These are phyloP conservation scores for Trachurus trachurus DNA, from an alignment of 2,797 vertebrate genomes.

Conservation along the genomic window DNA sequence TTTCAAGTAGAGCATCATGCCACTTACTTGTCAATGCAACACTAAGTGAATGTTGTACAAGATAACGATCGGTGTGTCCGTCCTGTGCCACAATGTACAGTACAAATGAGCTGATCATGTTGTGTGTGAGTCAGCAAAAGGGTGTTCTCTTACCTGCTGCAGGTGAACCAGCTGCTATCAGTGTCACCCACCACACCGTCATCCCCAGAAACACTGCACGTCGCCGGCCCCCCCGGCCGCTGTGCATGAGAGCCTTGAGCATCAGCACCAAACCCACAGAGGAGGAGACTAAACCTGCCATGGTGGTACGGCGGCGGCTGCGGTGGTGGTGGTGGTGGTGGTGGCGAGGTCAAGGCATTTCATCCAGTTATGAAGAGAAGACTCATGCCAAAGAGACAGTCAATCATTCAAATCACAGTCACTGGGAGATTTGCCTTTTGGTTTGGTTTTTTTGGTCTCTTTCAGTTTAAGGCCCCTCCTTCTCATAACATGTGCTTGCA, in stretches of 20 bases:
- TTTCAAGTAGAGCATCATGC: background rate
- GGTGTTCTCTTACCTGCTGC: conserved; percentile 83
- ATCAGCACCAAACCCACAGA: conserved; percentile 65
- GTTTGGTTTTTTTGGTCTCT: conserved; percentile 32
- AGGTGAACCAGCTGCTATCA: conserved; percentile 78
- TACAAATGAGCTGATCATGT: conserved; percentile 27
- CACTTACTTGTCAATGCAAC: background rate
- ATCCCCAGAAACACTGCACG: conserved; percentile 72
- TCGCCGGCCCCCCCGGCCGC: conserved; percentile 22
- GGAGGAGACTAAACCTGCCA: conserved; percentile 77
- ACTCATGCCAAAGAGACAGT: conserved; percentile 39
- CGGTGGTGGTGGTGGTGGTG: too few relatives aligned
- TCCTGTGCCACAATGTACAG: conserved; percentile 44
- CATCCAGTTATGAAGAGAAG: conserved; percentile 59
- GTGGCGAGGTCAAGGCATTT: conserved; percentile 79
- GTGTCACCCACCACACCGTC: conserved; percentile 76
- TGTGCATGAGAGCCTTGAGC: conserved; percentile 54
- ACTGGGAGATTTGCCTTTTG: background rate
- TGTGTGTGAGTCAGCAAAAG: conserved; percentile 38
- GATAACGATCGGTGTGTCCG: conserved; percentile 10
- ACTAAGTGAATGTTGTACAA: background rate
- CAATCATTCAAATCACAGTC: too few relatives aligned
- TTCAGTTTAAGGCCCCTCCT: conserved; percentile 43
- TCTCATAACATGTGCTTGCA: conserved; percentile 35
- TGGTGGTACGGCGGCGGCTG: conserved; percentile 50